These are phyloP conservation scores for Orthonevra nobilis DNA, from an alignment of 2,888 invertebrate species.

Conservation along the genomic window DNA sequence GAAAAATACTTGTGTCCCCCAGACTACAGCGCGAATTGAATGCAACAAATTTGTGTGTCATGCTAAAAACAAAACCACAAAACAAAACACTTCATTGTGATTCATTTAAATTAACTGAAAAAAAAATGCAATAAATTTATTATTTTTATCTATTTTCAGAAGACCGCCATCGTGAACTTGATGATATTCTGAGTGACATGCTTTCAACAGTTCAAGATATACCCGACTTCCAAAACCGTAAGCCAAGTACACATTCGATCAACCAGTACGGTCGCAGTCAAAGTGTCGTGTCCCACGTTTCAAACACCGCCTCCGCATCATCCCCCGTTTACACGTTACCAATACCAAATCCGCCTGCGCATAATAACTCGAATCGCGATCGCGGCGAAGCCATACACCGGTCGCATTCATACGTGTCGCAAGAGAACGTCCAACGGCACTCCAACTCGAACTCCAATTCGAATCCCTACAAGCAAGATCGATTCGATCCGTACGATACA, in stretches of 20 bases:
- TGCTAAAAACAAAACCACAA: no score
- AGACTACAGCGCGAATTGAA: no score
- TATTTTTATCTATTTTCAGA: constrained; percentile 67
- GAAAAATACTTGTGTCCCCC: no score
- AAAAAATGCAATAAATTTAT: neutral
- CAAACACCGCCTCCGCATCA: constrained; percentile 50
- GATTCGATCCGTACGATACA: constrained; percentile 73
- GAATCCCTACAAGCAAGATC: constrained; percentile 67
- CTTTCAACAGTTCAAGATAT: constrained; percentile 92
- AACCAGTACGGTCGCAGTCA: constrained; percentile 69
- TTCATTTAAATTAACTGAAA: no score
- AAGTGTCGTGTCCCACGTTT: constrained; percentile 69
- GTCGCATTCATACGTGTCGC: constrained; percentile 71
- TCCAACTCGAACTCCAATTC: constrained; percentile 59
- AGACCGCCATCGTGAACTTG: constrained; percentile 86
- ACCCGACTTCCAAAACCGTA: constrained; percentile 81
- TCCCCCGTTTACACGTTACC: constrained; percentile 57
- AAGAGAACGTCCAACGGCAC: constrained; percentile 52
- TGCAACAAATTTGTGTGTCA: no score
- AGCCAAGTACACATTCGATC: constrained; percentile 65
- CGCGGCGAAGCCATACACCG: constrained; percentile 62
- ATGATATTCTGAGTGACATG: constrained; percentile 92
- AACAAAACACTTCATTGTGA: no score
- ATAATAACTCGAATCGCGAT: constrained; percentile 53
- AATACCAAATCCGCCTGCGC: constrained; percentile 64